phyloP scores from a whole-genome alignment of 2,888 invertebrate species.

The Mesochorus sp. region DNA sequence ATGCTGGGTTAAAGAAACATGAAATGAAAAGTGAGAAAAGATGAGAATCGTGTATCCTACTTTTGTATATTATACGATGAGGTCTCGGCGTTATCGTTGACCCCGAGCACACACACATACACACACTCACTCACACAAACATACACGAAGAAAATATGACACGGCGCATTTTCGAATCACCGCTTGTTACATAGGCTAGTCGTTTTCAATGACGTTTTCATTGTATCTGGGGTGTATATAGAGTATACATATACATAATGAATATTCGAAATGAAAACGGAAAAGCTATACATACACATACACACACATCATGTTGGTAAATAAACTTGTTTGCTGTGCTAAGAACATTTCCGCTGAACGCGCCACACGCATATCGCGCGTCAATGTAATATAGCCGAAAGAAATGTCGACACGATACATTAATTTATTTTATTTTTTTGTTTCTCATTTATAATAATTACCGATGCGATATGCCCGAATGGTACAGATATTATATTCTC shows the following conservation, averaged over 20 bases:
- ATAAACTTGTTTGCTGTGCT: constrained; percentile 72
- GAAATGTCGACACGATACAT: background rate
- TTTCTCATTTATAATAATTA: too few species aligned
- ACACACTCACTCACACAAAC: background rate
- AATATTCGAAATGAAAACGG: constrained; percentile 38
- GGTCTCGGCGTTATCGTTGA: constrained; percentile 63
- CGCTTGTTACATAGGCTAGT: constrained; percentile 76
- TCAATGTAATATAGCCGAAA: background rate
- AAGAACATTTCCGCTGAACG: constrained; percentile 66
- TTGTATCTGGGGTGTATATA: constrained; percentile 78
- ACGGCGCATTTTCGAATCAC: constrained; percentile 75
- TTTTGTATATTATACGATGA: constrained; percentile 75
- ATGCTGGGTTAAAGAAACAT: constrained; percentile 63
- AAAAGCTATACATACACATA: constrained; percentile 21
- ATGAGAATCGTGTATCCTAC: constrained; percentile 70
- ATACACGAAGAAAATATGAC: constrained; percentile 64
- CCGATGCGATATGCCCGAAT: too few species aligned
- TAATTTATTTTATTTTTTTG: background rate
- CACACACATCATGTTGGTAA: constrained; percentile 12
- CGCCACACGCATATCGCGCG: constrained; percentile 18
- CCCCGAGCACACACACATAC: constrained; percentile 67
- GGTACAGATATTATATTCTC: too few species aligned
- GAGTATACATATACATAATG: constrained; percentile 59
- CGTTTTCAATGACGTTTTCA: constrained; percentile 76
- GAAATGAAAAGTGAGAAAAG: constrained; percentile 9